Conservation (phyloP, 2,113 vertebrate genomes). For the Mus spicilegus region DNA sequence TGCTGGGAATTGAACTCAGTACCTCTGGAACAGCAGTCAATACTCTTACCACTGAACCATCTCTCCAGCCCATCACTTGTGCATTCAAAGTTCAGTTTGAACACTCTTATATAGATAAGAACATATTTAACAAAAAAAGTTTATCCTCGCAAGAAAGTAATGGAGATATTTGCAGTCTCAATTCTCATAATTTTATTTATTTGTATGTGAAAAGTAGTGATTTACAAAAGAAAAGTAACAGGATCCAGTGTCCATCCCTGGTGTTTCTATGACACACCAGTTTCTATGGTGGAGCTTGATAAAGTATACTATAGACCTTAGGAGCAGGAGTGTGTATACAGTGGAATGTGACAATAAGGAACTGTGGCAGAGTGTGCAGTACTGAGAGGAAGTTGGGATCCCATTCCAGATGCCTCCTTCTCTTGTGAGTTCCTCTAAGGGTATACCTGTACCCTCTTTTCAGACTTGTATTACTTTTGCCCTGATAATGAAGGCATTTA, state of each 20-base stretch:
- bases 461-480: background rate
- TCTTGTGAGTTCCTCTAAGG: background rate
- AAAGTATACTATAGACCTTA: background rate
- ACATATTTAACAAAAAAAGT: background rate
- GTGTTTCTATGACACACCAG: background rate
- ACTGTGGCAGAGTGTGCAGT: no score
- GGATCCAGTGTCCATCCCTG: background rate
- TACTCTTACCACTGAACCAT: no score
- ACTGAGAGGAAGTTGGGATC: no score
- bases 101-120: background rate
- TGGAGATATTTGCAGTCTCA: background rate
- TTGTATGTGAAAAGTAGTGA: conserved; percentile 13
- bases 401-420: background rate
- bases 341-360: no score
- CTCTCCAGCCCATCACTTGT: no score
- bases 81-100: background rate
- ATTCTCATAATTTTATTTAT: background rate
- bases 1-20: no score
- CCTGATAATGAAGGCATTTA: conserved; percentile 46
- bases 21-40: no score
- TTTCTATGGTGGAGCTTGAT: background rate
- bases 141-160: background rate
- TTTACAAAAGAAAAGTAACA: background rate
- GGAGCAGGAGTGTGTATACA: background rate
- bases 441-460: background rate